Evolutionary conservation across 2,797 vertebrate species (phyloP), one percentile per base, ranked within the genome.

Genomic region (Lutjanus campechanus): DNA sequence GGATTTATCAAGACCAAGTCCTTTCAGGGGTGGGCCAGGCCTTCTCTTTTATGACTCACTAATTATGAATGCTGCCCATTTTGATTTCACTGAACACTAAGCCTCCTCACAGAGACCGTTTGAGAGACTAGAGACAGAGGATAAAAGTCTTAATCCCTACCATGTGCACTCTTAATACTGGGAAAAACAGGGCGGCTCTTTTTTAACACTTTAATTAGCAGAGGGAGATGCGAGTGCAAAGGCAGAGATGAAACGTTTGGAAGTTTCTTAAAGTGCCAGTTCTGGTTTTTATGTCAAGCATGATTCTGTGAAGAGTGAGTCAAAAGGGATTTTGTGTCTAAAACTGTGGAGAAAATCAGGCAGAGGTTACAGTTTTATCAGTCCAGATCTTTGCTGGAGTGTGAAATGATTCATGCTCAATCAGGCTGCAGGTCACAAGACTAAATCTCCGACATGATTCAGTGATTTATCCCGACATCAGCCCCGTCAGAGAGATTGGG

Each of bases 111-210:
- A 76, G 84, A 86, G 79, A 76, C 54, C 40, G 47, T 86, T 90
- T 75, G 73, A 89, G 73, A 81, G 85, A 85, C 77, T 58, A 67
- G 75, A 89, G 88, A 88, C 60, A 41, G 73, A 77, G 93, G 93
- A 92, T 93, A 89, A 94, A 79, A 70, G 72, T 76, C 82, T 66
- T 95, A 95, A 96, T 95, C 95, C 90, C 55, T 90, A 91, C 88
- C 95, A 96, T 95, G 94, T 94, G 95, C 93, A 82, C 81, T 70
- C 67, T 67, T 94, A 94, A 94, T 94, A 87, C 94, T 83, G 84
- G 77, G 85, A 59, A 84, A 90, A 87, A 88, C 66, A 74, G 73
- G 66, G 41, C 60, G 4, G 78, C 78, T 78, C 58, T 75, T 80
- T 82, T 88, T 82, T 55, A 78, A 73, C 73, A 76, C 76, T 88